phyloP scores from a whole-genome alignment of 2,888 invertebrate genomes.

The Axea sp. region DNA sequence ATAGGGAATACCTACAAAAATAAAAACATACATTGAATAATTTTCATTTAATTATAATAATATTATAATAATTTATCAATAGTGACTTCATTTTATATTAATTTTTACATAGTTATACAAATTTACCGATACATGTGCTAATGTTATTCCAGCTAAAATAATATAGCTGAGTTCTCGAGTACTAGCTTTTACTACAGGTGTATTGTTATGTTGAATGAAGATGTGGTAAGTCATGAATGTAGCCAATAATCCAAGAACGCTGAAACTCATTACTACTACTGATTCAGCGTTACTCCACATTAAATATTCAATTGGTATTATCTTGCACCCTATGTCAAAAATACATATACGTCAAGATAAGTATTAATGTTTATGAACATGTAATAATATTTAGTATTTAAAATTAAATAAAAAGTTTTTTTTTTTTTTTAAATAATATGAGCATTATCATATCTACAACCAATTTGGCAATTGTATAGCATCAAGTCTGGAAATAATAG shows the following conservation, averaged over 20 bases:
- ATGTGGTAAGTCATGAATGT: conserved; percentile 83
- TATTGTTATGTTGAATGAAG: conserved; percentile 85
- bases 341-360: no score
- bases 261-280: conserved; percentile 82
- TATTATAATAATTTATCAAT: conserved; percentile 1
- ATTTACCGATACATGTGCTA: conserved; percentile 71
- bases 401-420: no score
- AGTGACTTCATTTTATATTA: no score
- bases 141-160: conserved; percentile 82
- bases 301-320: conserved; percentile 83
- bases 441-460: no score
- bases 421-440: no score
- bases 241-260: conserved; percentile 83
- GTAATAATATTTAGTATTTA: no score
- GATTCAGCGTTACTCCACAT: conserved; percentile 84
- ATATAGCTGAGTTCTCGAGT: conserved; percentile 85
- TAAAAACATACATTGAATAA: no score
- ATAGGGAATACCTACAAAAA: conserved; percentile 81
- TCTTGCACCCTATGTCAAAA: conserved; percentile 78
- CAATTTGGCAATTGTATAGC: no score
- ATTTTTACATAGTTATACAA: no score
- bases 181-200: conserved; percentile 88
- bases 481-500: no score
- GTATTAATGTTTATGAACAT: no score
- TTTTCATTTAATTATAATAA: no score